Percentiles rank a stretch among this genome's conserved stretches.
Conservation (phyloP, 2,797 vertebrate genomes). For the Australoheros facetus region DNA sequence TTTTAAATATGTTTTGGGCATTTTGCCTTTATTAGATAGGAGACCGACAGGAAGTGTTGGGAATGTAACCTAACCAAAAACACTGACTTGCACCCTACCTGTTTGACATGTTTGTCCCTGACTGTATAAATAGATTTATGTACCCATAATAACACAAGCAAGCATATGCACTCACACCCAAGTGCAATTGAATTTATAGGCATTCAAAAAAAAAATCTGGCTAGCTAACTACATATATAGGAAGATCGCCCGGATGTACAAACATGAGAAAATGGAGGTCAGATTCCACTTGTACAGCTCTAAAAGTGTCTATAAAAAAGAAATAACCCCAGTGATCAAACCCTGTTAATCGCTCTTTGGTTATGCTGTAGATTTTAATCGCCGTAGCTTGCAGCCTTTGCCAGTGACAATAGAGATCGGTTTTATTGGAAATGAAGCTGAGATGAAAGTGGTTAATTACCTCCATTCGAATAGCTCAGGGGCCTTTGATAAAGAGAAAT, state of each 20-base stretch:
- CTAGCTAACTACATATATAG: neutral
- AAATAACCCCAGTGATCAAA: constrained; percentile 58
- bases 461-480: constrained; percentile 68
- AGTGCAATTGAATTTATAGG: neutral
- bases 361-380: constrained; percentile 72
- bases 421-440: constrained; percentile 70
- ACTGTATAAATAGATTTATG: no score
- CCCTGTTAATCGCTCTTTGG: constrained; percentile 65
- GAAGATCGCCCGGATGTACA: constrained; percentile 47
- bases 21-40: neutral
- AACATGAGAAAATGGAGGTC: constrained; percentile 49
- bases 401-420: constrained; percentile 60
- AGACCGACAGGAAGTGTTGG: neutral
- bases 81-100: no score
- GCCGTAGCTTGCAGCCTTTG: constrained; percentile 52
- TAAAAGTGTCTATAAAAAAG: constrained; percentile 65
- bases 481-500: constrained; percentile 72
- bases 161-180: no score
- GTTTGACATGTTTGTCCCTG: no score
- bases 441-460: constrained; percentile 78
- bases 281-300: constrained; percentile 25
- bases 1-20: constrained; percentile 4
- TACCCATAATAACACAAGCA: no score
- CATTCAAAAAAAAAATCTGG: neutral
- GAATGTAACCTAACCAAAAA: neutral